Base-by-base conservation (phyloP, 1,140 invertebrate species). In the Lethrus apterus region DNA sequence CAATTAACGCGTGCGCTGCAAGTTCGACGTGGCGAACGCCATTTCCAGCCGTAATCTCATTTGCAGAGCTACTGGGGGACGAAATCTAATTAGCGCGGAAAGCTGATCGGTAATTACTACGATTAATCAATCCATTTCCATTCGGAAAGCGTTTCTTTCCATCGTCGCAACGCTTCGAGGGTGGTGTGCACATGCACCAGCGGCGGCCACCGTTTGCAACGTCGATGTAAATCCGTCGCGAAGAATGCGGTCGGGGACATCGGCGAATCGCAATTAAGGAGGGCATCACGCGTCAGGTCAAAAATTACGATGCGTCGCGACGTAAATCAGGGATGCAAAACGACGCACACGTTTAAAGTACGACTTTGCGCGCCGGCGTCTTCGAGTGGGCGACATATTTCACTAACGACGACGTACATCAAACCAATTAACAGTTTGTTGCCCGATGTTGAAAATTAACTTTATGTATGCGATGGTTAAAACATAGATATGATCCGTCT, bases 31-130 rank as follows among this genome's bases (percentile, higher is more conserved):
- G 57, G 58, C 59, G 58, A 60, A 54, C 61, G 61, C 61, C 59
- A 59, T 60, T 60, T 57, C 54, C 57, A 55, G 57, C 57, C 58
- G 55, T 63, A 61, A 63, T 62, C 61, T 65, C 59, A 59, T 65
- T 65, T 62, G 55, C 53, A 55, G 54, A 55, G 50, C 51, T 54
- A 54, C 60, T 50, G 56, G 59, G 59, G 60, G 57, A 58, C 60
- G 52, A 62, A 58, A 66, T 65, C 64, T 66, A 66, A 67, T 66
- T 65, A 65, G 64, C 63, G 56, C 55, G 52, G 58, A 64, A 63
- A 66, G 62, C 62, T 62, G 61, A 64, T 66, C 64, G 55, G 65
- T 66, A 67, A 64, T 64, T 64, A 64, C 60, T 57, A 55, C 60
- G 56, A 64, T 64, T 64, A 64, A 64, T 64, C 62, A 64, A 64